Conservation (phyloP, 2,113 vertebrate genomes). For the Myotis yumanensis region DNA sequence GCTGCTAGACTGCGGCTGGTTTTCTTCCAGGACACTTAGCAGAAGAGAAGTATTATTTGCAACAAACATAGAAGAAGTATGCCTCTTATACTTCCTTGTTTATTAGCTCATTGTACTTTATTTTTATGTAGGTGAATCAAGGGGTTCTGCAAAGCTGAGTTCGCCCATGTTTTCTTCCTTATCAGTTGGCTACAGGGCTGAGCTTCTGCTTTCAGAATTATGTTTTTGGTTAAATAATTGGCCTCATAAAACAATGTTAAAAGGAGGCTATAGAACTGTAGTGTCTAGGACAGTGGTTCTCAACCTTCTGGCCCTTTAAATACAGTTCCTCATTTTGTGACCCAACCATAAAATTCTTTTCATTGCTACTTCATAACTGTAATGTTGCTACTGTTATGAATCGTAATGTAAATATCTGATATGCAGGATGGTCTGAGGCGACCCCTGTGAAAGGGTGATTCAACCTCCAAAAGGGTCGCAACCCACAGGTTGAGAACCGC, state of each 20-base stretch:
- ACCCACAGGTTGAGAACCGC: no score
- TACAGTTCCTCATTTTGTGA: no score
- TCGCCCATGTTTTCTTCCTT: background rate
- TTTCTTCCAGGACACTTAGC: background rate
- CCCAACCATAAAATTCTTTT: no score
- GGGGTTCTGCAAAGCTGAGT: background rate
- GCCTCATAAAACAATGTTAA: background rate
- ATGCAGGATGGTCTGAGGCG: no score
- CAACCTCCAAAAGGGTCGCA: fast-evolving
- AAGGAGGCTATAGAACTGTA: background rate
- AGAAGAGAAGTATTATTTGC: background rate
- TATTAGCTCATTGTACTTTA: background rate
- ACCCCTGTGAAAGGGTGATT: no score
- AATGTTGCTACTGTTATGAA: no score
- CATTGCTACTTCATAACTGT: no score
- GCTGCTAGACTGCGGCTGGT: background rate
- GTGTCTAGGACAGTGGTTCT: background rate
- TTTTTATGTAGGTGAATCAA: background rate
- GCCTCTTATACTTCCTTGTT: background rate
- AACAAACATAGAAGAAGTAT: background rate
- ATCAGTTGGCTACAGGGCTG: background rate
- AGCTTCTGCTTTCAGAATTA: background rate
- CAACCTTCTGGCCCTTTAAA: no score
- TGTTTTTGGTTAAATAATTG: background rate
- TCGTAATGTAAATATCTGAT: no score